phyloP scores from a whole-genome alignment of 2,113 vertebrate genomes.

The Acrocephalus arundinaceus region DNA sequence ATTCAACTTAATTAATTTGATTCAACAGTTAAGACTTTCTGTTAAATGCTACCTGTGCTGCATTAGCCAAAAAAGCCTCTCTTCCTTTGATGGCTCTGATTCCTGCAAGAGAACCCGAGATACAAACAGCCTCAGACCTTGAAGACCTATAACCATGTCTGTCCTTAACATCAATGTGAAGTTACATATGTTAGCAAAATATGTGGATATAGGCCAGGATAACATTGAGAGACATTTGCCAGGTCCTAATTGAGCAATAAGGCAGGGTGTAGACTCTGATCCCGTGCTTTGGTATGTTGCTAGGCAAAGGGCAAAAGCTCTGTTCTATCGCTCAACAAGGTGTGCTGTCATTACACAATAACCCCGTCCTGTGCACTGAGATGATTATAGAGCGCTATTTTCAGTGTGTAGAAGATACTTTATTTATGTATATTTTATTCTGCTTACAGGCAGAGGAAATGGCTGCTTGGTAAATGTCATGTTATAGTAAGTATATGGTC shows the following conservation, averaged over 20 bases:
- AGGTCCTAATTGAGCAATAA: conserved; percentile 62
- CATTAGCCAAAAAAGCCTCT: neutral
- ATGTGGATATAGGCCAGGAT: conserved; percentile 44
- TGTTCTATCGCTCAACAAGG: conserved; percentile 45
- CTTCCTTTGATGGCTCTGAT: rapidly evolving
- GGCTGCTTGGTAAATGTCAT: neutral
- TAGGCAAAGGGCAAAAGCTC: conserved; percentile 56
- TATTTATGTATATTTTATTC: conserved; percentile 52
- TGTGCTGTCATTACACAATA: conserved; percentile 58
- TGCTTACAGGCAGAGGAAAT: conserved; percentile 27
- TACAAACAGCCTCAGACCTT: neutral
- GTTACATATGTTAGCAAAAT: conserved; percentile 49
- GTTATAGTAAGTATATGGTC: neutral
- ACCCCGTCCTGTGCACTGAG: neutral
- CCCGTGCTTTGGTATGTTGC: conserved; percentile 56
- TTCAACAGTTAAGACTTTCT: neutral
- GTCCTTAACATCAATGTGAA: conserved; percentile 14
- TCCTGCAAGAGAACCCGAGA: neutral
- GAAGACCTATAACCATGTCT: neutral
- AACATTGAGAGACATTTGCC: neutral
- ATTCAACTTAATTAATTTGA: neutral
- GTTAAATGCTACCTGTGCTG: neutral
- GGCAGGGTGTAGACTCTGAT: conserved; percentile 58
- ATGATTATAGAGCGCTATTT: conserved; percentile 35
- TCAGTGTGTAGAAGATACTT: neutral